Base-by-base conservation (phyloP, 2,888 invertebrate genomes). In the Drosophila merina region DNA sequence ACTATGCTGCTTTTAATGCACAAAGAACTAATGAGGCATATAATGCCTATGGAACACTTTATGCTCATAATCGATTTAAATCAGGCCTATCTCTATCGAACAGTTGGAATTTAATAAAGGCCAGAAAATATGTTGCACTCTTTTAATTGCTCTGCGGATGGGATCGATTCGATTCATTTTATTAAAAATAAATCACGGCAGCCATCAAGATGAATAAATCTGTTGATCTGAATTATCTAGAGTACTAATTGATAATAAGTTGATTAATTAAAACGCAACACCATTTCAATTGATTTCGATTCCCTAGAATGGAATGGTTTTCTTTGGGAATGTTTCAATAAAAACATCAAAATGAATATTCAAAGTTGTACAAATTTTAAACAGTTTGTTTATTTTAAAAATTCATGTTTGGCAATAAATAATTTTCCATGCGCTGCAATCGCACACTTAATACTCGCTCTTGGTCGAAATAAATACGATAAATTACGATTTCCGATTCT, bases 341-440 rank as follows among this genome's bases (percentile, higher is more conserved):
- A 20, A 1, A 20, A 20, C 20, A 20, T 20, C 1, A 2, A 20
- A 20, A 20, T 20, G 1, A 1, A 20, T 20, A 20, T 2, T 2
- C 20, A 20, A 10, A 10, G 9, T 44, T 4, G 5, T n/a, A 7
- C 26, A 28, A 9, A 26, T 48, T 48, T 48, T 47, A 38, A 28
- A 28, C 57, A 12, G 62, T 26, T 42, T 57, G 50, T 60, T 56
- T 64, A 54, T 66, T 42, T 42, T 31, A 44, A 47, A 62, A 20
- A 54, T 28, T 42, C 2, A 51, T 30, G n/a, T 31, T 31, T 38
- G 42, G 62, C 75, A 84, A 81, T 81, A 84, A 81, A 81, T 84
- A 71, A 75, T 54, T 63, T 63, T 25, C 31, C 7, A 20, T 76
- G 59, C 51, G 57, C 25, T 33, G 7, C n/a, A 48, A 20, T 20